Percentiles rank a stretch among this genome's conserved stretches.
Conservation (phyloP, 2,113 vertebrate species). For the Porphyrio hochstetteri region DNA sequence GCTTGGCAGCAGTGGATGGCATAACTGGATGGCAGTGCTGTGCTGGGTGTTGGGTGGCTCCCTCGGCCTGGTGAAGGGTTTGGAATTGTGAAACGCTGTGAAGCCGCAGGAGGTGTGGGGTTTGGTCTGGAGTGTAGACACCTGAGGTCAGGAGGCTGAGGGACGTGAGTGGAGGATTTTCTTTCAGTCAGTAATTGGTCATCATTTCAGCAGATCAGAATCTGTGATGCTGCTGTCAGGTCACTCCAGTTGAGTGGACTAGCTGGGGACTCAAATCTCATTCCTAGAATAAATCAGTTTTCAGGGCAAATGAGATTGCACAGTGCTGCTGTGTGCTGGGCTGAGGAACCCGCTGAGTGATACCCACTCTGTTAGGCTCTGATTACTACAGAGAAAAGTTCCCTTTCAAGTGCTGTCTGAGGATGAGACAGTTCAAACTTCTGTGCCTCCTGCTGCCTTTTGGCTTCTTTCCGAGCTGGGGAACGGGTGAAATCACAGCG, state of each 20-base stretch:
- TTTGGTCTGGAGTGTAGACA: not conserved
- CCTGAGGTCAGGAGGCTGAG: not conserved
- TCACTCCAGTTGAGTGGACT: not conserved
- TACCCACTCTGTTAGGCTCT: not conserved
- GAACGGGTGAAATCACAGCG: not conserved
- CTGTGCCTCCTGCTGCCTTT: conserved; percentile 32
- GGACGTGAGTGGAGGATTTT: not conserved
- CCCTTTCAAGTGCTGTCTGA: not conserved
- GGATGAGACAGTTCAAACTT: not conserved
- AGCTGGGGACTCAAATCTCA: not conserved
- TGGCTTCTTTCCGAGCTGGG: conserved; percentile 17
- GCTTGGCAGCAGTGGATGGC: not conserved
- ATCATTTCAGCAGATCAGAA: not conserved
- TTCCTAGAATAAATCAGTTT: not conserved
- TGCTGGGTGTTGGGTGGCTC: not conserved
- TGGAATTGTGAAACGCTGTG: not conserved
- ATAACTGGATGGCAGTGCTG: not conserved
- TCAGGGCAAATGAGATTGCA: not conserved
- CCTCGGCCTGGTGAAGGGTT: not conserved
- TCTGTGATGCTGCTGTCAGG: not conserved
- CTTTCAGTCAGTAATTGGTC: not conserved
- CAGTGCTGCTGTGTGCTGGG: conserved; percentile 1
- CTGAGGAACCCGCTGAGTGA: not conserved
- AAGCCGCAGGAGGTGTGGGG: not conserved
- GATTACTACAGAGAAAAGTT: not conserved